phyloP scores from a whole-genome alignment of 2,888 invertebrate species.

The Cheilosia pagana region DNA sequence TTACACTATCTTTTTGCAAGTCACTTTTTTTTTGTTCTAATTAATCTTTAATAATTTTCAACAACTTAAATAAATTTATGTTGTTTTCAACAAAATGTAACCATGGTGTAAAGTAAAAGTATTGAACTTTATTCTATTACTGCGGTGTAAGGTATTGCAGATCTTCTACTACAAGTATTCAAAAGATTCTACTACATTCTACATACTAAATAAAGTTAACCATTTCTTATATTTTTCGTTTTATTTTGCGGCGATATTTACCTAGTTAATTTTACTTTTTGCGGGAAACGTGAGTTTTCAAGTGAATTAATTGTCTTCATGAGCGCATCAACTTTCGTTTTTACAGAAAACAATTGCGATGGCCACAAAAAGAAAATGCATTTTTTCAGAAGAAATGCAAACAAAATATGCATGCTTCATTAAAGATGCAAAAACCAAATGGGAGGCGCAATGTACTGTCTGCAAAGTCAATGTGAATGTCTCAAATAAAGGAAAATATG shows the following conservation, averaged over 20 bases:
- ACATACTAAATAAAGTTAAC: conserved; percentile 7
- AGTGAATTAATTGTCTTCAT: conserved; percentile 8
- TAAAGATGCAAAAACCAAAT: too few species aligned
- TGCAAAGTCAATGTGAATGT: conserved; percentile 14
- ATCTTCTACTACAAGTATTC: conserved; percentile 13
- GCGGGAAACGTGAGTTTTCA: conserved; percentile 9
- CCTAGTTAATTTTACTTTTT: conserved; percentile 8
- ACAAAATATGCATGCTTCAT: conserved; percentile 11
- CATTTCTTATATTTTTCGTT: conserved; percentile 10
- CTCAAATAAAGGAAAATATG: conserved; percentile 14
- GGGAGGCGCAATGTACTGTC: conserved; percentile 15
- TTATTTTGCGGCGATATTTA: conserved; percentile 12
- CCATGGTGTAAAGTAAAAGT: conserved; percentile 12
- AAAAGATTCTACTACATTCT: conserved; percentile 14
- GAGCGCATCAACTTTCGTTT: conserved; percentile 6
- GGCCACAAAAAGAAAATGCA: conserved; percentile 8
- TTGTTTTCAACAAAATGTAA: conserved; percentile 15
- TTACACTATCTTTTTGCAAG: conserved; percentile 3
- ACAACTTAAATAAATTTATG: conserved; percentile 5
- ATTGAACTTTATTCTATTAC: conserved; percentile 10
- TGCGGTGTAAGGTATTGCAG: conserved; percentile 15
- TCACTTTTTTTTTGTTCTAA: conserved; percentile 3
- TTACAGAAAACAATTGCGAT: conserved; percentile 1
- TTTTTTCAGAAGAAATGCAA: conserved; percentile 4
- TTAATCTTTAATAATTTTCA: conserved; percentile 4